These are phyloP conservation scores for Penaeus japonicus DNA, from an alignment of 1,140 invertebrate species.

Conservation along the genomic window DNA sequence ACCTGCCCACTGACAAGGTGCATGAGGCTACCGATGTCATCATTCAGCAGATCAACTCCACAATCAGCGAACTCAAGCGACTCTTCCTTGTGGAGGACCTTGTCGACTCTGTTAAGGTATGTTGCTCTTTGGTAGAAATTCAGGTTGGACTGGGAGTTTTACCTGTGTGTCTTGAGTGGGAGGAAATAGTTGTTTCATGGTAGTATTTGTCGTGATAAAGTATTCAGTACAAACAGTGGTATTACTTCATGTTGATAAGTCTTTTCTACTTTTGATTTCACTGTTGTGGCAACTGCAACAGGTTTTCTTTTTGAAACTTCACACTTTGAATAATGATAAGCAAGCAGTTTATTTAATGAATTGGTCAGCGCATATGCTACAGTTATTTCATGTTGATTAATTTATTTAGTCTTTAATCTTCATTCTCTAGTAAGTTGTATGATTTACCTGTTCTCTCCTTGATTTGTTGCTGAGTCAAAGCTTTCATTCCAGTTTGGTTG, in stretches of 20 bases:
- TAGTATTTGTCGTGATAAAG: no score
- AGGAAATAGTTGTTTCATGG: background rate
- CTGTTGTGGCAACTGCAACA: no score
- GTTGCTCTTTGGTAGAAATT: background rate
- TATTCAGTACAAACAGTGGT: no score
- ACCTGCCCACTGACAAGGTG: constrained; percentile 79
- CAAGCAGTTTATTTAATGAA: no score
- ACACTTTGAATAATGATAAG: no score
- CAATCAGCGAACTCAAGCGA: constrained; percentile 81
- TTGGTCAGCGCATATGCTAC: background rate
- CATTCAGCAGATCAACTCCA: constrained; percentile 73
- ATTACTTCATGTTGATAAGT: no score
- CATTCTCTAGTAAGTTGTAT: background rate
- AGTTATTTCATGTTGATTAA: background rate
- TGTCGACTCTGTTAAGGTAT: constrained; percentile 81
- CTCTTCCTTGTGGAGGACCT: constrained; percentile 96
- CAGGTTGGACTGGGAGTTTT: background rate
- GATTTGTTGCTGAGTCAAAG: background rate
- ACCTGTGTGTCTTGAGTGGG: no score
- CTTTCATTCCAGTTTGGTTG: constrained; percentile 84
- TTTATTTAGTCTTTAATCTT: background rate
- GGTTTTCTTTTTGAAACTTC: no score
- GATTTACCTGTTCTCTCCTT: background rate
- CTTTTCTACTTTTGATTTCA: no score
- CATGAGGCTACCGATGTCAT: constrained; percentile 54